Evolutionary conservation across 1,140 invertebrate species (phyloP).

Genomic region (Cepaea nemoralis): DNA sequence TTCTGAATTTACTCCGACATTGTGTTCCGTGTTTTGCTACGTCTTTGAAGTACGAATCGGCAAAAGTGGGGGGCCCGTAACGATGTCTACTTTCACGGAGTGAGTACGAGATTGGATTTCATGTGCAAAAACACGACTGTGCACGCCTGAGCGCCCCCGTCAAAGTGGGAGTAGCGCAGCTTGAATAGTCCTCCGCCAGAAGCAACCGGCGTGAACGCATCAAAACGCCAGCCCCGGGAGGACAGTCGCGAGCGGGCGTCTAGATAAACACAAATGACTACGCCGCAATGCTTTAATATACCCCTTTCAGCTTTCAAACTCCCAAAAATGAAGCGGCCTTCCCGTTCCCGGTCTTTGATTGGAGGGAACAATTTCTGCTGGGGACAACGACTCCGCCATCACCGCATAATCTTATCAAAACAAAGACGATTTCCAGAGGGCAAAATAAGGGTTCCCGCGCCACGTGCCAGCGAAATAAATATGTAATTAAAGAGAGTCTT

Average conservation of each 20-base stretch:
- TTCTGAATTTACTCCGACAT: not conserved
- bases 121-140: slow-evolving; percentile 14
- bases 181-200: not conserved
- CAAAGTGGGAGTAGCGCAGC: not conserved
- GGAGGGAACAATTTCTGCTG: not conserved
- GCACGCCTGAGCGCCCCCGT: not conserved
- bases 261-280: slow-evolving; percentile 14
- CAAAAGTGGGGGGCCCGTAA: not conserved
- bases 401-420: not conserved
- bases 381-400: not conserved
- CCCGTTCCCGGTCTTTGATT: not conserved
- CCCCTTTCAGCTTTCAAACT: too few relatives aligned
- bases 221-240: not conserved
- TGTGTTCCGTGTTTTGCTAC: slow-evolving; percentile 19
- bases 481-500: not conserved
- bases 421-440: not conserved
- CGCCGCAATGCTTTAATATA: not conserved
- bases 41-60: not conserved
- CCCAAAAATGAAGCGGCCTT: not conserved
- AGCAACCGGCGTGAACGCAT: slow-evolving; percentile 11
- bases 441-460: not conserved
- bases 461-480: not conserved
- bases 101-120: slow-evolving; percentile 11
- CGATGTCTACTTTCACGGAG: not conserved
- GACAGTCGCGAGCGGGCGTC: slow-evolving; percentile 9